Base-by-base conservation (phyloP, 2,113 vertebrate genomes). In the Conger conger region DNA sequence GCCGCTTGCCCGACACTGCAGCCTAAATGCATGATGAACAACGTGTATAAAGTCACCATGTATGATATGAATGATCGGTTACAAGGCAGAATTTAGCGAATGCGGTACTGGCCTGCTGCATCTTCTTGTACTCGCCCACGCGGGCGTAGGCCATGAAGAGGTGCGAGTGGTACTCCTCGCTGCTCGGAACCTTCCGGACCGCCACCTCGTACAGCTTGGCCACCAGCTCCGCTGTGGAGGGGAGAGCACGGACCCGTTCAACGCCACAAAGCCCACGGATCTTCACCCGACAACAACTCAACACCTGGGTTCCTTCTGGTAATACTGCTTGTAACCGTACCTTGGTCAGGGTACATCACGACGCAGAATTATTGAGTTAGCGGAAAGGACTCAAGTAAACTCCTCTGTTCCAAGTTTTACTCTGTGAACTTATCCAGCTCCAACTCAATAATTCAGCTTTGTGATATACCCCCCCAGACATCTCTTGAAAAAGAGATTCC, bases 61-160 rank as follows among this genome's bases (percentile, higher is more conserved):
- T 50, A 50, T 50, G 15, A 13, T 50, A 50, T 50, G 15, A 50
- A 50, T 50, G 45, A 15, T 73, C 16, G 33, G 16, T 57, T 16
- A 35, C 3, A 45, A 16, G 7, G 11, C 1, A n/a, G 20, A 11
- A 36, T 82, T 35, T 2, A 33, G 73, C 36, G 20, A 85, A 33
- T 23, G 57, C 17, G 27, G 57, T 1, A 33, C 90, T 85, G 92
- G 99, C 98, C 97, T 99, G 98, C 81, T 99, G 98, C 98, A 99
- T 99, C 93, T 99, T 99, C 95, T 99, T 99, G 94, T 99, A 99
- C 86, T 99, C 98, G 9, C 98, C 98, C 4, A 99, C 97, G 54
- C 98, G 96, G 83, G 98, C 98, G 13, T 99, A 99, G 1, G 98
- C 98, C 98, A 99, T 99, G 93, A 99, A 99, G 89, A 99, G 98